These are phyloP conservation scores for Calameuta idolon DNA, from an alignment of 2,888 invertebrate species.

Conservation along the genomic window DNA sequence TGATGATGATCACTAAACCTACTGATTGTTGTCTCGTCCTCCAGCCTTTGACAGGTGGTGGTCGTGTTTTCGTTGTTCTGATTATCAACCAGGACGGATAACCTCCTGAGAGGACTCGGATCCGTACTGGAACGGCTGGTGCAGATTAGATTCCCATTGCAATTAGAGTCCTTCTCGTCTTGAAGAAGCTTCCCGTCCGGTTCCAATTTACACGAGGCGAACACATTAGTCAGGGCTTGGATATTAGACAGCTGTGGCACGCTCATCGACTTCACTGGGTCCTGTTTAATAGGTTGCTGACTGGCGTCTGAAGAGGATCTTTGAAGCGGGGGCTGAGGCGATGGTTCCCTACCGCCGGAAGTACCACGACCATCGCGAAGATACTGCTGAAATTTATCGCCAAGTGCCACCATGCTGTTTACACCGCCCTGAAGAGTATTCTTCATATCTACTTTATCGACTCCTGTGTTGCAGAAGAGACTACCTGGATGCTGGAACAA, in stretches of 20 bases:
- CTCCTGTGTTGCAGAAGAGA: slow-evolving; percentile 70
- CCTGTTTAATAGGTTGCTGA: slow-evolving; percentile 27
- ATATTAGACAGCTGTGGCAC: slow-evolving; percentile 45
- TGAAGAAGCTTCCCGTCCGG: not conserved
- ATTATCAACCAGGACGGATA: slow-evolving; percentile 10
- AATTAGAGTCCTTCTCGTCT: not conserved
- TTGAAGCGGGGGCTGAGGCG: slow-evolving; percentile 27
- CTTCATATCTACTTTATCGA: slow-evolving; percentile 36
- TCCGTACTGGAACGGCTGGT: slow-evolving; percentile 5
- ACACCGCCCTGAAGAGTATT: slow-evolving; percentile 47
- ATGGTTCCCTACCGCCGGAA: slow-evolving; percentile 13
- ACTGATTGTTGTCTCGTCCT: slow-evolving; percentile 25
- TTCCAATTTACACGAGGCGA: slow-evolving; percentile 37
- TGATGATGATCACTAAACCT: slow-evolving; percentile 37
- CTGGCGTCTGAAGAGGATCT: slow-evolving; percentile 34
- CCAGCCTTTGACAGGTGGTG: slow-evolving; percentile 1
- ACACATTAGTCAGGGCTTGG: slow-evolving; percentile 34
- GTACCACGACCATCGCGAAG: slow-evolving; percentile 42
- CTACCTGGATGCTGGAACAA: slow-evolving; percentile 75
- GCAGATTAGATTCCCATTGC: slow-evolving; percentile 5
- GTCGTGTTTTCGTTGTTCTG: slow-evolving; percentile 16
- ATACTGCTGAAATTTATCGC: slow-evolving; percentile 53
- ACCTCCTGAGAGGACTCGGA: not conserved
- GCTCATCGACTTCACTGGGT: slow-evolving; percentile 42
- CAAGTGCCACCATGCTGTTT: slow-evolving; percentile 47